Evolutionary conservation across 2,888 invertebrate genomes (phyloP), one percentile per base, ranked within the genome.

Genomic region (Drosophila anceps): DNA sequence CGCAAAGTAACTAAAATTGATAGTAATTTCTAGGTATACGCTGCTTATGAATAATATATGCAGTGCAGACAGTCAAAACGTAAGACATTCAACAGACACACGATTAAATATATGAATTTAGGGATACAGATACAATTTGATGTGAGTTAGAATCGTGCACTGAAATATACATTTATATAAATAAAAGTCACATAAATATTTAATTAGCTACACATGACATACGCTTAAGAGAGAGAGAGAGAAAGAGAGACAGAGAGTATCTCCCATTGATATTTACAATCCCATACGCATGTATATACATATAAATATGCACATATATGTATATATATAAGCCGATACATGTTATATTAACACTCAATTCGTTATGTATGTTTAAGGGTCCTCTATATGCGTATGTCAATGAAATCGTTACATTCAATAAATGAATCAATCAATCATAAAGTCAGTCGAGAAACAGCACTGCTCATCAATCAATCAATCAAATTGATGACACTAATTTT

Each of bases 11-110:
- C 87, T 79, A 71, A 69, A 79, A 72, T 70, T 69, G 60, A 71
- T 62, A 77, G 67, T 72, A 68, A 78, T 66, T 51, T 76, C 69
- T 48, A 55, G 41, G 70, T 60, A 72, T 74, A 76, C 75, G 67
- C 60, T 82, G 81, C 79, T 73, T 83, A 88, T 85, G 83, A 85
- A 85, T 83, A 79, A 81, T 85, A 80, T 73, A 84, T 73, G 73
- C 53, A 71, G 57, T 70, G 73, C 72, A 68, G 67, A 72, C 75
- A 66, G 48, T 55, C 48, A 65, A 39, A 63, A 24, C 60, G 41
- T 61, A 67, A 62, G 66, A 39, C 46, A 62, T 48, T 51, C 48
- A 50, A 18, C 58, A 65, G 58, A 64, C 27, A 69, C 10, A 74
- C 27, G 15, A 33, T n/a, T 33, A 60, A 58, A 70, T 20, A 59